A percentile compares a stretch with the other conserved stretches of the same genome.
These are phyloP conservation scores for Gobiocypris rarus DNA, from an alignment of 2,113 vertebrate genomes.

Conservation along the genomic window DNA sequence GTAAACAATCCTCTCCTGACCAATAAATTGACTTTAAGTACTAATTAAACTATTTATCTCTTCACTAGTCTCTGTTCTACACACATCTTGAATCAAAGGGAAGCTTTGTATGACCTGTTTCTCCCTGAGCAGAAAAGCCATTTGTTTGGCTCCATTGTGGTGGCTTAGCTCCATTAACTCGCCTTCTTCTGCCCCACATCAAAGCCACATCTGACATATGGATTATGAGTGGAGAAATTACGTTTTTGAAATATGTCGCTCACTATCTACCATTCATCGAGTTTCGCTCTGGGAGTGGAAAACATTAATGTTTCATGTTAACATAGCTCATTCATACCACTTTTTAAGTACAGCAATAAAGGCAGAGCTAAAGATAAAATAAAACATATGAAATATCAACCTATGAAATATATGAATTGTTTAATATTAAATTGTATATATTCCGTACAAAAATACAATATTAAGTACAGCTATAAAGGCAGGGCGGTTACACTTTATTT, in stretches of 20 bases:
- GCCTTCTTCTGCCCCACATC: constrained; percentile 88
- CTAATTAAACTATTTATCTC: constrained; percentile 1
- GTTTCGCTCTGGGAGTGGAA: constrained; percentile 20
- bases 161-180: constrained; percentile 90
- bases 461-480: background rate
- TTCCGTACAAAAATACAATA: background rate
- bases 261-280: constrained; percentile 50
- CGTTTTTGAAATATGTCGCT: constrained; percentile 84
- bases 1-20: background rate
- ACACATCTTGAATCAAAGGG: constrained; percentile 3
- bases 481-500: too few species aligned
- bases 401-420: background rate
- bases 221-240: constrained; percentile 88
- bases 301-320: background rate
- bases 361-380: background rate
- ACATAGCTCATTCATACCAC: background rate
- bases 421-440: background rate
- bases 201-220: constrained; percentile 89
- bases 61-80: background rate
- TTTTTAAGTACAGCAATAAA: background rate
- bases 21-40: background rate
- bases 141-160: constrained; percentile 80
- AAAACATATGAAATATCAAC: background rate
- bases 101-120: constrained; percentile 21
- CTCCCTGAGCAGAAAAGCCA: background rate